A percentile compares a stretch with the other conserved stretches of the same genome.
Evolutionary conservation across 1,140 invertebrate species (phyloP).

Genomic region (Delia radicum): DNA sequence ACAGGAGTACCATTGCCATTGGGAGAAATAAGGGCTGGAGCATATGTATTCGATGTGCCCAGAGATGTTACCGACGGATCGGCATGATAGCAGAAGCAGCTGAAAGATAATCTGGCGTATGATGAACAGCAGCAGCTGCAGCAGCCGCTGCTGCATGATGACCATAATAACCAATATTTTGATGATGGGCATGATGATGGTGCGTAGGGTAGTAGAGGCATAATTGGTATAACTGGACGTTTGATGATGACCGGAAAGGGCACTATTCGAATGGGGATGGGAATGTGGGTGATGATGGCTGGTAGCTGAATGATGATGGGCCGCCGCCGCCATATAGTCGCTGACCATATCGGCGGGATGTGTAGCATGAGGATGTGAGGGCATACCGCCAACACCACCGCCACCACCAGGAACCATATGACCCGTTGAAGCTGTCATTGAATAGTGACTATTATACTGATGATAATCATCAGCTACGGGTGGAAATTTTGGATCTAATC

Average conservation of each 20-base stretch:
- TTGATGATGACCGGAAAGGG: slow-evolving; percentile 47
- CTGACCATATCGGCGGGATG: slow-evolving; percentile 54
- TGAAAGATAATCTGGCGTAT: slow-evolving; percentile 46
- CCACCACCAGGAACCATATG: slow-evolving; percentile 41
- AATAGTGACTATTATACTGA: slow-evolving; percentile 53
- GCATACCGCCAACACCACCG: slow-evolving; percentile 34
- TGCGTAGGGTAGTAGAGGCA: slow-evolving; percentile 53
- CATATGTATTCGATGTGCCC: slow-evolving; percentile 35
- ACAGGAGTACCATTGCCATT: slow-evolving; percentile 33
- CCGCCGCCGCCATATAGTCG: slow-evolving; percentile 50
- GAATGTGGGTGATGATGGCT: slow-evolving; percentile 52
- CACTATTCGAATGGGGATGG: slow-evolving; percentile 50
- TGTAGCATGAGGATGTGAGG: slow-evolving; percentile 46
- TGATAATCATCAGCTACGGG: slow-evolving; percentile 54
- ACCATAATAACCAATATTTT: slow-evolving; percentile 48
- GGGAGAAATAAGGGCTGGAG: slow-evolving; percentile 41
- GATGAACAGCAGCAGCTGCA: slow-evolving; percentile 39
- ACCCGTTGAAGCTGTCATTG: slow-evolving; percentile 51
- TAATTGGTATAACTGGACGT: slow-evolving; percentile 51
- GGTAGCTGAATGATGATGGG: slow-evolving; percentile 47
- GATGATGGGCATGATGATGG: slow-evolving; percentile 39
- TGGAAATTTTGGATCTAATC: slow-evolving; percentile 53
- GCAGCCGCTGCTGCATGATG: slow-evolving; percentile 40
- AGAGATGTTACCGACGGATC: slow-evolving; percentile 29
- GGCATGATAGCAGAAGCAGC: slow-evolving; percentile 44